Evolutionary conservation across 92 coral and sea anemone genomes (phyloP), one percentile per base, ranked within the genome.

Genomic region (Muricea muricata): DNA sequence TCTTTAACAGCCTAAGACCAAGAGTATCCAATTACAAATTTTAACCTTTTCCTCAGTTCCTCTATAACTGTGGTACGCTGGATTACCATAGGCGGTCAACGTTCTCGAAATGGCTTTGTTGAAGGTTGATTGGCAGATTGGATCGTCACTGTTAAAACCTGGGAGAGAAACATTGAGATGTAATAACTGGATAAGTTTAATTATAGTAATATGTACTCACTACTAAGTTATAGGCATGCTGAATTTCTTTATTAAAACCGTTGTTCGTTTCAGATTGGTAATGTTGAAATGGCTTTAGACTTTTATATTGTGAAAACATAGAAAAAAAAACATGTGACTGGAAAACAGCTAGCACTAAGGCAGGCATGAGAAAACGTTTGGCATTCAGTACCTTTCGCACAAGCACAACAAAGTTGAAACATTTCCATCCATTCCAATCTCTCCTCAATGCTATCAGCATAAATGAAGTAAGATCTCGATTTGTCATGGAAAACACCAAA

Each of bases 1-100:
- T 24, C 4, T 63, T 28, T 1, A 24, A 47, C 4, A 6, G 24
- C 17, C 9, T 20, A n/a, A 18, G 23, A 12, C 18, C 29, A 20
- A 28, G n/a, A 9, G 37, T 69, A 1, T 28, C 6, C 7, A 69
- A 18, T 26, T 26, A 34, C 11, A 13, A 23, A 24, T 18, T 71
- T 10, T 23, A 29, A 96, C 99, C 97, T 97, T 97, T 60, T 97
- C 99, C 79, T 93, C 99, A 1, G 99, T 91, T 25, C 99, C 99
- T 23, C 46, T 47, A 69, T 65, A 74, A 33, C 42, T 50, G 52
- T 63, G 76, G 42, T 78, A 55, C 33, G 45, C 79, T 73, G 76
- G 73, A n/a, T 75, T 52, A 31, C 91, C 90, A 54, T 79, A 90
- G 6, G 73, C 50, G 7, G 77, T 69, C 57, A 61, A 85, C 14